Percentiles rank a stretch among this genome's conserved stretches.
Evolutionary conservation across 2,888 invertebrate species (phyloP).

Genomic region (Athripsodes cinereus): DNA sequence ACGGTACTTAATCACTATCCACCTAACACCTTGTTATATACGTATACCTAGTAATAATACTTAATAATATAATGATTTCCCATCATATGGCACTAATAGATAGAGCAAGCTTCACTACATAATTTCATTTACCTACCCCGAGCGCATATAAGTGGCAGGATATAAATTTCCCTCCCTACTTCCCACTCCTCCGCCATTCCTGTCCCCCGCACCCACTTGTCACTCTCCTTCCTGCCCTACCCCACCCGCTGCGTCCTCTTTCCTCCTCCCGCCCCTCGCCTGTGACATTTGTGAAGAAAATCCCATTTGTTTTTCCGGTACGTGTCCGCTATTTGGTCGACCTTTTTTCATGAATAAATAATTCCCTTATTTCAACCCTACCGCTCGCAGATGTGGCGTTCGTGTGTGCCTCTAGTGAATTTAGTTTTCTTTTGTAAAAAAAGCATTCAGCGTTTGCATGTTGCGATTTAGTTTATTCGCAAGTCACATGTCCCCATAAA

Average conservation of each 20-base stretch:
- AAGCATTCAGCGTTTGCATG: no score
- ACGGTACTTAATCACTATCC: no score
- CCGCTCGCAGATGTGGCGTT: no score
- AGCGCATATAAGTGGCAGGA: slow-evolving; percentile 2
- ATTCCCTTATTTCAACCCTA: background rate
- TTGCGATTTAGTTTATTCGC: no score
- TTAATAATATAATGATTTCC: no score
- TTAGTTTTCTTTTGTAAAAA: no score
- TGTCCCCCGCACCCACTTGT: background rate
- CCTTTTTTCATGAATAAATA: slow-evolving; percentile 9
- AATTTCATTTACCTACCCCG: background rate
- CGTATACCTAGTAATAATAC: no score
- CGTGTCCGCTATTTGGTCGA: slow-evolving; percentile 4
- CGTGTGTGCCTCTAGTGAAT: no score
- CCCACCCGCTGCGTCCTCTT: background rate
- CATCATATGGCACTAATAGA: no score
- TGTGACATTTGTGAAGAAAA: slow-evolving; percentile 5
- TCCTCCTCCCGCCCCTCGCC: background rate
- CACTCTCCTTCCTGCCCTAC: background rate
- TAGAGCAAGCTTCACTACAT: background rate
- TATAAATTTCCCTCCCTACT: background rate
- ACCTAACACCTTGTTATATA: no score
- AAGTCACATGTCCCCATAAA: no score
- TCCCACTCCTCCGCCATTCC: background rate
- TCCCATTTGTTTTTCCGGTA: slow-evolving; percentile 8